These are phyloP conservation scores for Campoplex nolae DNA, from an alignment of 2,888 invertebrate species.

Conservation along the genomic window DNA sequence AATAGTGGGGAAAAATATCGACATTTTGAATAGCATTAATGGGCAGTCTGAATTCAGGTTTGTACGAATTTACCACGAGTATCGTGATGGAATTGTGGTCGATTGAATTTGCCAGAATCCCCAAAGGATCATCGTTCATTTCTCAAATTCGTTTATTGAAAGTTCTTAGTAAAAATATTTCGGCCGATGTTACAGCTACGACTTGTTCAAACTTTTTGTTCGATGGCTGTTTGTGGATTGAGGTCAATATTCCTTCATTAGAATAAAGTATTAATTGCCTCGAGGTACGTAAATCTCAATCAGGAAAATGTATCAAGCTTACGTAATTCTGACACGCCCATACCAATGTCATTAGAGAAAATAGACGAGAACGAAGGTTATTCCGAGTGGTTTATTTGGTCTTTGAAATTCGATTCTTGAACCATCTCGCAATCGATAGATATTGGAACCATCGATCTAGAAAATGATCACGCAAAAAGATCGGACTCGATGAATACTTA, in stretches of 20 bases:
- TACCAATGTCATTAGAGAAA: background rate
- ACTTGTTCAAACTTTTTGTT: background rate
- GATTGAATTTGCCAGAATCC: too few species aligned
- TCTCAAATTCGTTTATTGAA: background rate
- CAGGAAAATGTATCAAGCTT: background rate
- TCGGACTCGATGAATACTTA: background rate
- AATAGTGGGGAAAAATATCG: too few species aligned
- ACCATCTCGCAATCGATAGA: background rate
- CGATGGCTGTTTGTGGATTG: background rate
- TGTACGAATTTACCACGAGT: background rate
- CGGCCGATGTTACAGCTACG: background rate
- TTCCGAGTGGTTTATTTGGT: background rate
- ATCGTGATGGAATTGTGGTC: background rate
- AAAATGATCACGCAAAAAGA: background rate
- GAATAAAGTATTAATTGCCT: conserved; percentile 28
- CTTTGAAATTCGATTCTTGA: background rate
- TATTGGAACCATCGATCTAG: background rate
- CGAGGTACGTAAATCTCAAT: conserved; percentile 9
- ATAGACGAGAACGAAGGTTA: background rate
- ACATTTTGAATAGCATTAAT: too few species aligned
- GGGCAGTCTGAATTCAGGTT: too few species aligned
- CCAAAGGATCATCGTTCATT: background rate
- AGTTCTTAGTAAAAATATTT: background rate
- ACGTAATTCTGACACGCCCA: background rate
- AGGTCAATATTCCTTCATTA: conserved; percentile 1